Percentiles rank a stretch among this genome's conserved stretches.
These are phyloP conservation scores for Alentia gelatinosa DNA, from an alignment of 2,888 invertebrate species.

Conservation along the genomic window DNA sequence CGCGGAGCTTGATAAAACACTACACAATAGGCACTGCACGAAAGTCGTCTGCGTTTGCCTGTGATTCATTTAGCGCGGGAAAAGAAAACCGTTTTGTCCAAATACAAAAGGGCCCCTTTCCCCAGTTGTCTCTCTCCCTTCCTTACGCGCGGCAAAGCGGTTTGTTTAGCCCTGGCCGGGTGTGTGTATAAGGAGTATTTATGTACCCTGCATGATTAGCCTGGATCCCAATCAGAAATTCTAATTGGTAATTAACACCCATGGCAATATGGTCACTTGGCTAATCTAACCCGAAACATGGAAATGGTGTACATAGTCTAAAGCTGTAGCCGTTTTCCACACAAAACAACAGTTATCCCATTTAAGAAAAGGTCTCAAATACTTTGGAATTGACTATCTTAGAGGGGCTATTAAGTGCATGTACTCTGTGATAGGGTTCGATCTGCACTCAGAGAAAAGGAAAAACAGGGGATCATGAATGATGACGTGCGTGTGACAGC, in stretches of 20 bases:
- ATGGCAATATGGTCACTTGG: neutral
- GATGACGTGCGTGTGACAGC: too few species aligned
- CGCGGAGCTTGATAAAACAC: neutral
- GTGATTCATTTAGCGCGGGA: neutral
- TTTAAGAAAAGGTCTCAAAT: too few species aligned
- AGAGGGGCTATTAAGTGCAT: too few species aligned
- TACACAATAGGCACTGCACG: neutral
- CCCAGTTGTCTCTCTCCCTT: neutral
- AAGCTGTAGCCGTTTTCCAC: too few species aligned
- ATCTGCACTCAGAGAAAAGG: too few species aligned
- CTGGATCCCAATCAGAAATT: neutral
- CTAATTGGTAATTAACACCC: constrained; percentile 1
- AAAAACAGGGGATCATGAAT: too few species aligned
- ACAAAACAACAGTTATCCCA: too few species aligned
- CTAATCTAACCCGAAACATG: too few species aligned
- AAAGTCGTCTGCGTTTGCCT: constrained; percentile 11
- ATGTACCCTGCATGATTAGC: neutral
- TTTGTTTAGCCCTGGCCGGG: neutral
- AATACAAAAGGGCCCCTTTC: neutral
- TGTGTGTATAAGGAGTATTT: neutral
- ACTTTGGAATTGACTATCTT: neutral
- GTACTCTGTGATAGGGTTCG: too few species aligned
- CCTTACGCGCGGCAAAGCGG: too few species aligned
- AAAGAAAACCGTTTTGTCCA: neutral
- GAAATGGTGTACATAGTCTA: too few species aligned